These are phyloP conservation scores for Yponomeuta cagnagella DNA, from an alignment of 2,888 invertebrate genomes.

Conservation along the genomic window DNA sequence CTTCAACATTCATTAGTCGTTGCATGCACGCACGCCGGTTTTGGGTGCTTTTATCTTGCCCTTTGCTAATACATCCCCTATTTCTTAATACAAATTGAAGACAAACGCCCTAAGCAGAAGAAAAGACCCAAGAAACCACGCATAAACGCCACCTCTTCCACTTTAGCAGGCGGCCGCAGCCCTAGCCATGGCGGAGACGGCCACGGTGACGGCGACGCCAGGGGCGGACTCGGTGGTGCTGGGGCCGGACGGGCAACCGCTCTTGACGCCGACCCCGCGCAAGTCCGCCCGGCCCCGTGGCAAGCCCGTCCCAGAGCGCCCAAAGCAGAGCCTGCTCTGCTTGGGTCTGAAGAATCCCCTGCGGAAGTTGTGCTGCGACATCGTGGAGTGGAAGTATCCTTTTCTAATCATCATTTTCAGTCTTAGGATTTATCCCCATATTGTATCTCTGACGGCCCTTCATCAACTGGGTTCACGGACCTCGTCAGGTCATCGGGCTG, in stretches of 20 bases:
- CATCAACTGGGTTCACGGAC: too few relatives aligned
- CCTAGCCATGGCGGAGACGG: conserved; percentile 53
- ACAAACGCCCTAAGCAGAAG: too few relatives aligned
- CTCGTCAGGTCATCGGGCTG: too few relatives aligned
- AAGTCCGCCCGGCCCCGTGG: conserved; percentile 80
- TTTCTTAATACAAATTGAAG: too few relatives aligned
- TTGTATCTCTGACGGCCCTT: too few relatives aligned
- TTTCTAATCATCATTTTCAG: conserved; percentile 53
- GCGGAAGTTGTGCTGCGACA: conserved; percentile 94
- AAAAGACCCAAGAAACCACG: too few relatives aligned
- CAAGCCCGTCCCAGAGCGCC: conserved; percentile 92
- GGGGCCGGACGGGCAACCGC: conserved; percentile 36
- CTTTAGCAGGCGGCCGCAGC: neutral
- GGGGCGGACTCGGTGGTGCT: conserved; percentile 42
- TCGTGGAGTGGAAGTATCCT: conserved; percentile 99
- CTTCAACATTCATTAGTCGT: too few relatives aligned
- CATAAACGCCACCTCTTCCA: neutral
- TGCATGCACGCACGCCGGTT: too few relatives aligned
- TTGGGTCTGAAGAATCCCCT: conserved; percentile 94
- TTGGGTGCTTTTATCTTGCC: too few relatives aligned
- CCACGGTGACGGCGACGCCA: conserved; percentile 47
- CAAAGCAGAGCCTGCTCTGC: conserved; percentile 93
- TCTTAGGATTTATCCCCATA: too few relatives aligned
- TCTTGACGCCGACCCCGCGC: conserved; percentile 60
- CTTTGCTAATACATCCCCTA: too few relatives aligned